Base-by-base conservation (phyloP, 1,140 invertebrate genomes). In the Lasioglossum albipes region DNA sequence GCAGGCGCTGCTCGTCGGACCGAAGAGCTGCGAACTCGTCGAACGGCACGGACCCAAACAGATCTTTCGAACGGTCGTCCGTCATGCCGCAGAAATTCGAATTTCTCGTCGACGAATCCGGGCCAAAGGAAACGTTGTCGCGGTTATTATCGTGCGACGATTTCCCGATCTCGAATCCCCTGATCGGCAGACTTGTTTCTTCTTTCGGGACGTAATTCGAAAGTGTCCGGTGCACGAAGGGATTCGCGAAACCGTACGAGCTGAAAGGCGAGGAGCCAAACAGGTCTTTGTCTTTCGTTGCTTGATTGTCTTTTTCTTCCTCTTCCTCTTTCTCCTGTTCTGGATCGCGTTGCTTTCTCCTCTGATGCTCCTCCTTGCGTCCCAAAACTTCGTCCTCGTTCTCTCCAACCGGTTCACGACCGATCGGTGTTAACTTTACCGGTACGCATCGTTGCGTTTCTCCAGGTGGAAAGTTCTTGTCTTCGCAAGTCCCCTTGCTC, bases 21-120 rank as follows among this genome's bases (percentile, higher is more conserved):
- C 84, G 87, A 5, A 91, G 22, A n/a, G 90, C 86, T 0, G 94
- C 84, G 67, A 95, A 92, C 42, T 93, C 92, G 20, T 94, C 93
- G 79, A 96, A 95, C 7, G 95, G 95, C 45, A 95, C 93, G 16
- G 95, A 94, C 5, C 95, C 95, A 88, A 96, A 96, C 0, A 95
- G 86, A 89, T 96, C 95, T 49, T 93, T 91, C 2, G 84, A 84
- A n/a, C n/a, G 18, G 0, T 87, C 82, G 0, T 87, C 83, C 2
- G 82, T 84, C 0, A 88, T 83, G 22, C 68, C 67, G 10, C 77
- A 73, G 16, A 82, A 89, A 45, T 89, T 89, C 41, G 42, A 6
- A 9, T 27, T 22, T 27, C 31, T 7, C 12, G 4, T 20, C 49
- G 69, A 59, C 65, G 75, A 13, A 79, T 49, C 4, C 18, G 45